Conservation (phyloP, 2,113 vertebrate genomes). For the Rana temporaria region DNA sequence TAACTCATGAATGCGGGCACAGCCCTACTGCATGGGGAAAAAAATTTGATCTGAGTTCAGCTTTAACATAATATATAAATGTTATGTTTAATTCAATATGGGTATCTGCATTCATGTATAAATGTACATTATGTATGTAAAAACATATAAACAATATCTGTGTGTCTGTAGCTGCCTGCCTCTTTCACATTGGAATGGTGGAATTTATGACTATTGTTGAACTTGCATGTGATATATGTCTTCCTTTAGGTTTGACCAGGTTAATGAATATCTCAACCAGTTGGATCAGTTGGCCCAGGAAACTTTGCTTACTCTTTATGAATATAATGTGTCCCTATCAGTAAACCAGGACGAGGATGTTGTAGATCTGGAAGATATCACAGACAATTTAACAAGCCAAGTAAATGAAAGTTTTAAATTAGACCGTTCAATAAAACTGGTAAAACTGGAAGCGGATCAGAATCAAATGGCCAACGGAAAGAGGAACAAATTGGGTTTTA, state of each 20-base stretch:
- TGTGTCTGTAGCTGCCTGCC: too few species aligned
- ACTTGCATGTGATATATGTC: background rate
- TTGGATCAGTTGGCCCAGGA: conserved; percentile 68
- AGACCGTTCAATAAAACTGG: conserved; percentile 58
- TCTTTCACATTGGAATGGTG: too few species aligned
- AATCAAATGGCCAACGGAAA: background rate
- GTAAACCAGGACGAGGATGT: background rate
- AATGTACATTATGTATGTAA: too few species aligned
- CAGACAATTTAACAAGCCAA: background rate
- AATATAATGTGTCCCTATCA: conserved; percentile 48
- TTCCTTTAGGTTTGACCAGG: conserved; percentile 60
- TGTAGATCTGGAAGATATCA: background rate
- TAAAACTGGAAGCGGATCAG: conserved; percentile 34
- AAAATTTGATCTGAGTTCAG: too few species aligned
- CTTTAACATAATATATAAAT: too few species aligned
- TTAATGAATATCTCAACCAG: conserved; percentile 56
- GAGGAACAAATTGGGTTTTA: conserved; percentile 64
- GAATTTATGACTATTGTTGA: background rate
- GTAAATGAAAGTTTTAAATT: conserved; percentile 53
- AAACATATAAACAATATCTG: too few species aligned
- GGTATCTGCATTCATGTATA: too few species aligned
- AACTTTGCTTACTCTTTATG: conserved; percentile 59
- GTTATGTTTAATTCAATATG: too few species aligned
- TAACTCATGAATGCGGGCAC: too few species aligned
- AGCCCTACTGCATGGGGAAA: too few species aligned